These are phyloP conservation scores for Syngnathoides biaculeatus DNA, from an alignment of 2,113 vertebrate species.

Conservation along the genomic window DNA sequence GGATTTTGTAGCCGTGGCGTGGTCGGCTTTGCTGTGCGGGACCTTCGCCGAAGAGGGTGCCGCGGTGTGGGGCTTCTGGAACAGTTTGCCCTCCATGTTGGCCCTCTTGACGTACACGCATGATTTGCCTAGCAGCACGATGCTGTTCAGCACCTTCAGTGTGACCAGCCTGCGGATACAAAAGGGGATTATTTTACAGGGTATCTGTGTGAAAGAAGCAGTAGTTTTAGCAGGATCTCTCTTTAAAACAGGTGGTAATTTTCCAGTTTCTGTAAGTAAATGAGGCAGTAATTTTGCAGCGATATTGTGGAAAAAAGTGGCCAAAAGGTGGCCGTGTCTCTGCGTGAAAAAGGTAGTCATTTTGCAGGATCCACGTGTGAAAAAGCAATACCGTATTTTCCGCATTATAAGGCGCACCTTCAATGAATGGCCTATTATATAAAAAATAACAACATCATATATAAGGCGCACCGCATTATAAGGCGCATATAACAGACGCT, in stretches of 20 bases:
- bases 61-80: constrained; percentile 62
- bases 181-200: background rate
- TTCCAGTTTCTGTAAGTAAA: too few relatives aligned
- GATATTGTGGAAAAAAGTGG: background rate
- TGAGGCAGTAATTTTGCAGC: background rate
- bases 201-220: background rate
- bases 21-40: constrained; percentile 71
- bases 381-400: too few relatives aligned
- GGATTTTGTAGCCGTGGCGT: constrained; percentile 63
- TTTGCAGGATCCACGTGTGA: too few relatives aligned
- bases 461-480: too few relatives aligned
- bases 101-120: constrained; percentile 94
- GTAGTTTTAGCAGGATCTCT: background rate
- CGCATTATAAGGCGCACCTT: too few relatives aligned
- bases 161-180: constrained; percentile 81
- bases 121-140: constrained; percentile 94
- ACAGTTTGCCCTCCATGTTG: constrained; percentile 95
- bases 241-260: background rate
- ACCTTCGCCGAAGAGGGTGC: constrained; percentile 68
- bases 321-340: too few relatives aligned
- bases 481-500: too few relatives aligned
- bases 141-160: constrained; percentile 93
- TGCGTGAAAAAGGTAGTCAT: too few relatives aligned
- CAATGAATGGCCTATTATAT: too few relatives aligned
- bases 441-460: too few relatives aligned